Evolutionary conservation across 2,113 vertebrate genomes (phyloP), one percentile per base, ranked within the genome.

Genomic region (Grallaria varia): DNA sequence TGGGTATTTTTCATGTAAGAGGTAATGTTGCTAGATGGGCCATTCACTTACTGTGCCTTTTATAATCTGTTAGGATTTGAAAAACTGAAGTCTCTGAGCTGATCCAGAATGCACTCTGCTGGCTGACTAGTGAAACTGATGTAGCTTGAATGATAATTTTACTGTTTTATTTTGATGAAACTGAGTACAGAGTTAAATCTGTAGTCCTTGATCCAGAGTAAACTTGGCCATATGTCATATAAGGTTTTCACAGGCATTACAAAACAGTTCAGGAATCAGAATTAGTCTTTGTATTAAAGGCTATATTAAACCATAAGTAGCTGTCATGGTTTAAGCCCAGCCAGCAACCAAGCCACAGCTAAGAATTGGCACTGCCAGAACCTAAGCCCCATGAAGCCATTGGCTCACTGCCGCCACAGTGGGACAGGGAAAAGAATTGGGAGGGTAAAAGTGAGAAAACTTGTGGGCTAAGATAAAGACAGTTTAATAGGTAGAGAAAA

Each of bases 331-430:
- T 68, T 84, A 71, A 91, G 39, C 4, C 9, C 31, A 37, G 56
- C 4, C 10, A 28, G 17, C 27, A 62, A 50, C 10, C 25, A 67
- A n/a, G 8, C 4, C 5, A 20, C 7, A 55, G 4, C 14, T 73
- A 56, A 22, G 30, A 82, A 24, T 31, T 85, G 78, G 47, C 55
- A 52, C 44, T 56, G 17, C 18, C 2, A 9, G 8, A 3, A 58
- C 4, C 30, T 72, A 24, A 78, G 30, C 12, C 27, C 24, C 7
- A 14, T 8, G 56, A 18, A 47, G 27, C 24, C 17, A 4, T 25
- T 84, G 1, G 0, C 3, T 87, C 4, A 21, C 22, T 85, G 19
- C 7, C 5, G 3, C 8, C 24, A 5, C 12, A 35, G 6, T 28
- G 24, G 9, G 25, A 42, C 17, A 4, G 6, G 14, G 35, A 14